phyloP scores from a whole-genome alignment of 2,113 vertebrate species.

The Merops nubicus region DNA sequence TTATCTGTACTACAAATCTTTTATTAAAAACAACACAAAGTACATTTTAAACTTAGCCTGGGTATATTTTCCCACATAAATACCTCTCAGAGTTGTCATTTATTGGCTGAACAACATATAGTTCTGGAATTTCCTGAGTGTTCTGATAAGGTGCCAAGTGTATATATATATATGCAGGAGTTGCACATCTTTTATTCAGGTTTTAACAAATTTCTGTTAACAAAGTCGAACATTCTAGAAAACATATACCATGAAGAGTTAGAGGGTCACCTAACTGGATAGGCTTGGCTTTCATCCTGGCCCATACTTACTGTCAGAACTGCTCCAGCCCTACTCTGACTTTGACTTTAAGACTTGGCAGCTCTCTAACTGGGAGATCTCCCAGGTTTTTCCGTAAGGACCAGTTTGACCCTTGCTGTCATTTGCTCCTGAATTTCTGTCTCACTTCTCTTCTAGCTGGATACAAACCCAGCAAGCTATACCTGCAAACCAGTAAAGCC shows the following conservation, averaged over 20 bases:
- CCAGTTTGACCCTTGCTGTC: accelerated
- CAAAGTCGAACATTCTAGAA: neutral
- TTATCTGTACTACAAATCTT: neutral
- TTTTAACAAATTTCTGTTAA: neutral
- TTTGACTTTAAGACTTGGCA: neutral
- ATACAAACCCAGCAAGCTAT: neutral
- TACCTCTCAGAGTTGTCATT: neutral
- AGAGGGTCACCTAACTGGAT: neutral
- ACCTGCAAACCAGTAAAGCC: neutral
- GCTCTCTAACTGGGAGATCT: neutral
- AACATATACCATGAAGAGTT: neutral
- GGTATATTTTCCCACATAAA: neutral
- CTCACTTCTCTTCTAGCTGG: neutral
- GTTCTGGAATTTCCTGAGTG: neutral
- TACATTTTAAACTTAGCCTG: neutral
- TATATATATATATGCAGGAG: neutral
- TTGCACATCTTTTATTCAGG: neutral
- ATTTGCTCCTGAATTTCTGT: neutral
- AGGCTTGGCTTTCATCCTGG: neutral
- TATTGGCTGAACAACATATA: neutral
- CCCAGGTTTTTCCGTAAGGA: neutral
- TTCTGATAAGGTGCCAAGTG: neutral
- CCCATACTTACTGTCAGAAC: neutral
- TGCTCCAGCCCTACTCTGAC: neutral
- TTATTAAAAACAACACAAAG: neutral